Conservation (phyloP, 2,888 invertebrate species). For the Acronicta psi region DNA sequence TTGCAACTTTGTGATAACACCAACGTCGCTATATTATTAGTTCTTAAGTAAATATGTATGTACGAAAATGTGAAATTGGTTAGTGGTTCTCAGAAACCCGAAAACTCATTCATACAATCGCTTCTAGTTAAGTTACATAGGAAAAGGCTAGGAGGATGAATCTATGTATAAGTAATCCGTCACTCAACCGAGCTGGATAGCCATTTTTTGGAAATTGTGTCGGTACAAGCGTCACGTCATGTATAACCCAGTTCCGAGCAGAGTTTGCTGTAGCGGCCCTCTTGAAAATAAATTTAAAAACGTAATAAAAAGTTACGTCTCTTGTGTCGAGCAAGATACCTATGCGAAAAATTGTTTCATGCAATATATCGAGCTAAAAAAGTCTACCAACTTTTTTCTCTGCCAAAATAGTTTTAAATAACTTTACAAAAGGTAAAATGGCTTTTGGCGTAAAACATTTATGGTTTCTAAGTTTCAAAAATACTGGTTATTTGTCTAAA, state of each 20-base stretch:
- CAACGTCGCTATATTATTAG: too few species aligned
- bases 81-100: too few species aligned
- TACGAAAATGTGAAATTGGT: too few species aligned
- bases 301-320: background rate
- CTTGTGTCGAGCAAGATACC: background rate
- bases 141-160: too few species aligned
- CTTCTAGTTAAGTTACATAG: too few species aligned
- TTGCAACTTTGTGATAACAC: too few species aligned
- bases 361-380: background rate
- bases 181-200: background rate
- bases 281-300: slow-evolving; percentile 12
- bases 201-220: background rate
- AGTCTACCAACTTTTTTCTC: background rate
- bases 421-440: background rate
- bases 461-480: background rate
- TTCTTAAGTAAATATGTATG: too few species aligned
- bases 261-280: background rate
- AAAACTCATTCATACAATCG: too few species aligned
- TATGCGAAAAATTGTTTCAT: background rate
- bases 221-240: background rate
- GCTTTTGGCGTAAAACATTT: background rate
- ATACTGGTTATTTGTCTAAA: too few species aligned
- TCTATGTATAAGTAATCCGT: slow-evolving; percentile 2
- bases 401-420: background rate
- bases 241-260: slow-evolving; percentile 3